phyloP scores from a whole-genome alignment of 2,888 invertebrate species.

The Eutolmus rufibarbis region DNA sequence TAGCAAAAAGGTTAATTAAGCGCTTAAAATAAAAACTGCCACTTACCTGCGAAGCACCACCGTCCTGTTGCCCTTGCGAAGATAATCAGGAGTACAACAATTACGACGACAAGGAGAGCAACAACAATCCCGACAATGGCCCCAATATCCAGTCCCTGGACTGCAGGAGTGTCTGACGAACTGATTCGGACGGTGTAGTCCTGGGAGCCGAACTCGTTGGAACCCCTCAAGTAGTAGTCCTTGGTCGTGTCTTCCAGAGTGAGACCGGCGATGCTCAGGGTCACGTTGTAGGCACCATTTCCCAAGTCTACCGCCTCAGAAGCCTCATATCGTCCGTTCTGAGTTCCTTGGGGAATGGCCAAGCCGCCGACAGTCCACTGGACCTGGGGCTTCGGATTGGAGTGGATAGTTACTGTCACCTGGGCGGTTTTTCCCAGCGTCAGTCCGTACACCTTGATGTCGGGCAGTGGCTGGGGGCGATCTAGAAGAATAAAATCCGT shows the following conservation, averaged over 20 bases:
- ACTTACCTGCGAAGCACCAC: conserved; percentile 88
- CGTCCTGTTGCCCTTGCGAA: conserved; percentile 81
- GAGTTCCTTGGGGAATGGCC: conserved; percentile 65
- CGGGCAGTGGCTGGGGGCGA: conserved; percentile 69
- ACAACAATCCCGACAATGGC: conserved; percentile 79
- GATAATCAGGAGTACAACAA: conserved; percentile 71
- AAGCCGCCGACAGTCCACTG: conserved; percentile 73
- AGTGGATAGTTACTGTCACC: conserved; percentile 75
- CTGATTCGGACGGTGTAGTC: conserved; percentile 75
- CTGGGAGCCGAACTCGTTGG: conserved; percentile 72
- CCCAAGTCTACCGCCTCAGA: conserved; percentile 57
- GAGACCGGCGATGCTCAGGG: conserved; percentile 71
- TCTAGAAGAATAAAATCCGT: conserved; percentile 63
- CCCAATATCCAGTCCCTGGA: conserved; percentile 75
- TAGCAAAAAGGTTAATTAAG: conserved; percentile 36
- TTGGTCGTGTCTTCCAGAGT: conserved; percentile 79
- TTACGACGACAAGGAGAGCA: conserved; percentile 71
- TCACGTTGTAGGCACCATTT: conserved; percentile 75
- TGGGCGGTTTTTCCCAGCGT: conserved; percentile 75
- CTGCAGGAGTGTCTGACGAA: conserved; percentile 71
- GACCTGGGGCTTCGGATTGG: conserved; percentile 75
- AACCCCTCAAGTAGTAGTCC: conserved; percentile 72
- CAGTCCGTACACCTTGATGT: conserved; percentile 75
- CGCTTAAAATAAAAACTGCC: conserved; percentile 52
- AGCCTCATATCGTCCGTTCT: conserved; percentile 58